Conservation (phyloP, 2,113 vertebrate species). For the Muntiacus reevesi region DNA sequence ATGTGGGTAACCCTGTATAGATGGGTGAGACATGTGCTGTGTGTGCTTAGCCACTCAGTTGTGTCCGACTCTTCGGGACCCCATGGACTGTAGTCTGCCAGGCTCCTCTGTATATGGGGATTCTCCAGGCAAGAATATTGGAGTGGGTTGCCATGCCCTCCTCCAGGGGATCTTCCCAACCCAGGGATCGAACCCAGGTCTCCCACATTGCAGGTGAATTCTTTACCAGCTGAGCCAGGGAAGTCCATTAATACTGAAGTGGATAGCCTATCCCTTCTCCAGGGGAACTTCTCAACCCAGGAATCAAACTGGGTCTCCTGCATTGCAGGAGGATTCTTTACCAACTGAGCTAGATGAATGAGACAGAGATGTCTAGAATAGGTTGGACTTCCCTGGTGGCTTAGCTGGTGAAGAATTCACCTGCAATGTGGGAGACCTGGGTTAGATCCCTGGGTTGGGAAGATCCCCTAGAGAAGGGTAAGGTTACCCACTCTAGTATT, state of each 20-base stretch:
- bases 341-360: too few species aligned
- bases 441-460: neutral
- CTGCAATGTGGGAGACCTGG: neutral
- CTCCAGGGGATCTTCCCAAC: neutral
- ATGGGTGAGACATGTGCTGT: neutral
- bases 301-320: too few species aligned
- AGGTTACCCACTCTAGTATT: neutral
- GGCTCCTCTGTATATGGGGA: neutral
- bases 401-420: neutral
- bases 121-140: neutral
- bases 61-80: neutral
- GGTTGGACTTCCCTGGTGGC: neutral
- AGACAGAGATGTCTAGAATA: too few species aligned
- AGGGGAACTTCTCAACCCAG: too few species aligned
- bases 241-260: neutral
- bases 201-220: neutral
- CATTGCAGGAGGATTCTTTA: too few species aligned
- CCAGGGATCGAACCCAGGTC: neutral
- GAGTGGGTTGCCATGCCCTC: neutral
- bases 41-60: neutral
- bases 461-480: neutral
- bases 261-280: too few species aligned
- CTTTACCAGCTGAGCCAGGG: neutral
- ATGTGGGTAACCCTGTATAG: neutral
- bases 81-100: neutral